Evolutionary conservation across 2,113 vertebrate species (phyloP).

Genomic region (Mastomys natalensis): DNA sequence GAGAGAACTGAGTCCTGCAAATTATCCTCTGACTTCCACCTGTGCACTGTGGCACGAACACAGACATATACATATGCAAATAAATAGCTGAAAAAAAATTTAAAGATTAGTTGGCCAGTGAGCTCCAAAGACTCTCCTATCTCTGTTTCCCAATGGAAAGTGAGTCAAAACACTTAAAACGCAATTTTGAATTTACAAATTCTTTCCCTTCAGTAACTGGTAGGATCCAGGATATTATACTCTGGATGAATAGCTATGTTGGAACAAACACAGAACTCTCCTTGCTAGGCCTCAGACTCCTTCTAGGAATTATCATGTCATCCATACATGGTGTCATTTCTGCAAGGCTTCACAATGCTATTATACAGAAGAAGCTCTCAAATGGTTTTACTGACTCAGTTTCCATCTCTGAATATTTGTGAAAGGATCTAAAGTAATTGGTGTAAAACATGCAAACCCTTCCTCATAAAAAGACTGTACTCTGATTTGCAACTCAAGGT

Average conservation of each 20-base stretch:
- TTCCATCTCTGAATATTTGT: conserved; percentile 1
- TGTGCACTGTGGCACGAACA: neutral
- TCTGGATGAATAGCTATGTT: conserved; percentile 23
- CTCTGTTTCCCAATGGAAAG: neutral
- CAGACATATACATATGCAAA: neutral
- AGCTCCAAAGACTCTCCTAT: neutral
- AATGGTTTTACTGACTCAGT: conserved; percentile 44
- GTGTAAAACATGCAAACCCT: conserved; percentile 52
- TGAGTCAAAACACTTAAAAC: conserved; percentile 41
- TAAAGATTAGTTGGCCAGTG: neutral
- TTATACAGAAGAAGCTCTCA: conserved; percentile 48
- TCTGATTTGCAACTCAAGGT: conserved; percentile 33
- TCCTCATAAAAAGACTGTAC: conserved; percentile 54
- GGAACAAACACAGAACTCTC: conserved; percentile 43
- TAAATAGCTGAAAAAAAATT: neutral
- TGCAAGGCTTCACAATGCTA: conserved; percentile 3
- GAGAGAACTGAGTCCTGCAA: neutral
- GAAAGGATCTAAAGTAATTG: conserved; percentile 43
- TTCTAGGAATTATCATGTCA: conserved; percentile 49
- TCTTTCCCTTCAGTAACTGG: conserved; percentile 42
- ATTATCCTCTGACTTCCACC: neutral
- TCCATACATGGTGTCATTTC: conserved; percentile 13
- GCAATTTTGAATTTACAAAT: conserved; percentile 57
- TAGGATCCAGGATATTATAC: neutral
- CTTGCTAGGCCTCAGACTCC: conserved; percentile 43